Base-by-base conservation (phyloP, 1,140 invertebrate genomes). In the Aphelinus certus region DNA sequence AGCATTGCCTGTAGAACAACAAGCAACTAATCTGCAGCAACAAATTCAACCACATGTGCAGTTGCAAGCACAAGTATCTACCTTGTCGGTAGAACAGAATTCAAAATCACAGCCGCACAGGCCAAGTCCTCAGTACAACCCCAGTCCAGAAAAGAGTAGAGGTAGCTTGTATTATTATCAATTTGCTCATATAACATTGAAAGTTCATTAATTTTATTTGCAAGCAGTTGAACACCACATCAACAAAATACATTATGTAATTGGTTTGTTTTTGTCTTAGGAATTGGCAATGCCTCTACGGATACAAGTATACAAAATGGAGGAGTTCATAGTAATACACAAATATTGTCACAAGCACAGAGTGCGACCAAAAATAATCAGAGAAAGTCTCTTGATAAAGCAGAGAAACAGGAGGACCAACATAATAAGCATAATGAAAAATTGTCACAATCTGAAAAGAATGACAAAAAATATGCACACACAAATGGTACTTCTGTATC, bases 1-100 rank as follows among this genome's bases (percentile, higher is more conserved):
- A 89, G 96, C 97, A 77, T 88, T 98, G 85, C 96, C 96, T 70
- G 88, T 93, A 88, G 91, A 93, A 86, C 90, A 91, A 81, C 91
- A 89, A 85, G 89, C 92, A 75, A 83, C 92, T 77, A 90, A 90
- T 71, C 82, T 88, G 75, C 83, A 88, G 73, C 88, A 88, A 81
- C 85, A 89, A 78, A 83, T 85, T 58, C 85, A 85, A 76, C 78
- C 83, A 76, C 84, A 85, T 73, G 83, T 82, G 55, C 83, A 87
- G 75, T 77, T 84, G 61, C 85, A 84, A 79, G 71, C 80, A 72
- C 85, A 86, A 69, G 76, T 83, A 71, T 77, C 81, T 71, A 75
- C 80, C 53, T 51, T 80, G 9, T 71, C 83, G n/a, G 77, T 83
- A 61, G 86, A 87, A 67, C 86, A 85, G 71, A 84, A 86, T 69